phyloP scores from a whole-genome alignment of 2,888 invertebrate species.

The Pristionchus mayeri region DNA sequence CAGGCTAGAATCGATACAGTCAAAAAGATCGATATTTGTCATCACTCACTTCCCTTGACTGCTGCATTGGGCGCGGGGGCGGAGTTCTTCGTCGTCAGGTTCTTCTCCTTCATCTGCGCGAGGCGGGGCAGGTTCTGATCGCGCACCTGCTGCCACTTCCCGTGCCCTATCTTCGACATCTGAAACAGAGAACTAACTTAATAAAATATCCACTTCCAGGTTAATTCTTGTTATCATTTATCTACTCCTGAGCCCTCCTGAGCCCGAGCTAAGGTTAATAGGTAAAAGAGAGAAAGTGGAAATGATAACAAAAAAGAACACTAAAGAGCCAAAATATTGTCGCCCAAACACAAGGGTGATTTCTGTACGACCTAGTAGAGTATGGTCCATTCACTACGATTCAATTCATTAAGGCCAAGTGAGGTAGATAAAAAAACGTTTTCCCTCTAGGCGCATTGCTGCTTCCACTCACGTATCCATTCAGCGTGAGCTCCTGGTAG shows the following conservation, averaged over 20 bases:
- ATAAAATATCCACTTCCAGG: too few species aligned
- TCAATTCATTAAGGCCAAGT: neutral
- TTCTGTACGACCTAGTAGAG: too few species aligned
- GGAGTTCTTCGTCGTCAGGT: neutral
- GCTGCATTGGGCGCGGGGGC: slow-evolving; percentile 36
- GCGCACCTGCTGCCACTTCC: slow-evolving; percentile 29
- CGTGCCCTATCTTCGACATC: slow-evolving; percentile 38
- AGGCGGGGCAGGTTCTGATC: slow-evolving; percentile 32
- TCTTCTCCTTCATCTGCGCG: slow-evolving; percentile 2
- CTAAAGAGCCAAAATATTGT: neutral
- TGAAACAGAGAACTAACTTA: neutral
- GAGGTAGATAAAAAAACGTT: neutral
- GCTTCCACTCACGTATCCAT: neutral
- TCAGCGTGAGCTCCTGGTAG: neutral
- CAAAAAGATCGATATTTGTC: too few species aligned
- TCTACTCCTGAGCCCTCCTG: neutral
- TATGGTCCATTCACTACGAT: too few species aligned
- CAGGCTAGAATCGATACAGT: too few species aligned
- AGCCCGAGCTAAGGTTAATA: neutral
- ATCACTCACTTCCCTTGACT: slow-evolving; percentile 33
- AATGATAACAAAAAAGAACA: neutral
- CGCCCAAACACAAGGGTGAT: neutral
- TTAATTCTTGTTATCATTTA: neutral
- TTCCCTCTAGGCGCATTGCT: neutral
- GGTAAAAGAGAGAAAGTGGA: neutral